Conservation (phyloP, 2,113 vertebrate genomes). For the Tricholaema leucomelas region DNA sequence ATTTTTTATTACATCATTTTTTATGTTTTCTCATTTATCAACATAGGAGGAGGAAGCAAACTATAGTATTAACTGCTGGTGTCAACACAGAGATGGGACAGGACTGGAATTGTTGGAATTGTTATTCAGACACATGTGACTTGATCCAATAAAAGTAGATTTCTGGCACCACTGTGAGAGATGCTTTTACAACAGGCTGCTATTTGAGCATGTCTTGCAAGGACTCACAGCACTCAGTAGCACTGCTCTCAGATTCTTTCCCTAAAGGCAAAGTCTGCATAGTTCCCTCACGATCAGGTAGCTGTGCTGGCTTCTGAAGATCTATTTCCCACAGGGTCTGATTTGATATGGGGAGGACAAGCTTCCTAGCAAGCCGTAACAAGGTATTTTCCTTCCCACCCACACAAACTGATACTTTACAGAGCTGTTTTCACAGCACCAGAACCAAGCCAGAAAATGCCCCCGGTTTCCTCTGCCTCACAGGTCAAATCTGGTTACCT, state of each 20-base stretch:
- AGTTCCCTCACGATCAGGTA: neutral
- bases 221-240: neutral
- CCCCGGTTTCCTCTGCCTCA: neutral
- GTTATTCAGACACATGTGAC: neutral
- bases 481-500: neutral
- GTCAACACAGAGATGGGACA: neutral
- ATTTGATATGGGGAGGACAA: neutral
- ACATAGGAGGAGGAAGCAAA: neutral
- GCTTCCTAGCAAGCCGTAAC: neutral
- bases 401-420: neutral
- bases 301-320: neutral
- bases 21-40: conserved; percentile 17
- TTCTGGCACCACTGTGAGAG: conserved; percentile 11
- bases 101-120: conserved; percentile 20
- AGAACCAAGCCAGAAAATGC: neutral
- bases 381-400: neutral
- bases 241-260: neutral
- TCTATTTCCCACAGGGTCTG: neutral
- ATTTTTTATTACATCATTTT: neutral
- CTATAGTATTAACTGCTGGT: neutral
- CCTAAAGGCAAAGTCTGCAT: neutral
- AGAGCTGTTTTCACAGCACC: neutral
- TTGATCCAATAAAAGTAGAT: conserved; percentile 20
- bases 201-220: neutral
- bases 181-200: neutral